Conservation (phyloP, 2,113 vertebrate species). For the Corapipo altera region DNA sequence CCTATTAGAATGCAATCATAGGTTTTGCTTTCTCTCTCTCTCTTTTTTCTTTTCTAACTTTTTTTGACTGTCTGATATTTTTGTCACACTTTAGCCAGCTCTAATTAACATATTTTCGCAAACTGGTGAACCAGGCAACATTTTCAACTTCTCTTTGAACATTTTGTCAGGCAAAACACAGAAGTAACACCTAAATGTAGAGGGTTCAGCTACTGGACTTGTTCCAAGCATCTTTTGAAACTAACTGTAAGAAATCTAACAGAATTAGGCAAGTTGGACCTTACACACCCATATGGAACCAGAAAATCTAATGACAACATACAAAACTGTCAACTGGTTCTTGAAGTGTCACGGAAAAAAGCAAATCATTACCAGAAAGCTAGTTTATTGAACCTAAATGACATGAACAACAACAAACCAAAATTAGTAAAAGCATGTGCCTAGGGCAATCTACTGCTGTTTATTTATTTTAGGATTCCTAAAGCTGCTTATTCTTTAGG, state of each 20-base stretch:
- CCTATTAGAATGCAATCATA: background rate
- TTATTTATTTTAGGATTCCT: slow-evolving; percentile 29
- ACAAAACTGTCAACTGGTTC: slow-evolving; percentile 10
- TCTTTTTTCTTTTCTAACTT: background rate
- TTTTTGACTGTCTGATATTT: background rate
- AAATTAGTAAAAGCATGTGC: slow-evolving; percentile 47
- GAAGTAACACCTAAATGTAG: slow-evolving; percentile 12
- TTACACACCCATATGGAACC: slow-evolving; percentile 12
- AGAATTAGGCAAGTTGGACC: slow-evolving; percentile 15
- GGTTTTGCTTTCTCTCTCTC: background rate
- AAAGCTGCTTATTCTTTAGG: background rate
- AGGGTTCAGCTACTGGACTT: background rate
- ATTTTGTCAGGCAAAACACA: slow-evolving; percentile 55
- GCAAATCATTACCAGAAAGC: slow-evolving; percentile 6
- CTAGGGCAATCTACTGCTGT: slow-evolving; percentile 18
- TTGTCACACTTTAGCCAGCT: background rate
- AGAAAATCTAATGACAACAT: slow-evolving; percentile 45
- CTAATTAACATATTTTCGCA: slow-evolving; percentile 30
- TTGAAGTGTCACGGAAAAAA: slow-evolving; percentile 12
- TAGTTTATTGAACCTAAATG: slow-evolving; percentile 32
- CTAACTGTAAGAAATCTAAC: background rate
- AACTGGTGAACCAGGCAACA: background rate
- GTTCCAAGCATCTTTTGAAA: background rate
- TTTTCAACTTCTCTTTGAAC: slow-evolving; percentile 10
- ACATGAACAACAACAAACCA: slow-evolving; percentile 40